Percentiles rank a stretch among this genome's conserved stretches.
phyloP scores from a whole-genome alignment of 2,113 vertebrate species.

The Toxotes jaculatrix region DNA sequence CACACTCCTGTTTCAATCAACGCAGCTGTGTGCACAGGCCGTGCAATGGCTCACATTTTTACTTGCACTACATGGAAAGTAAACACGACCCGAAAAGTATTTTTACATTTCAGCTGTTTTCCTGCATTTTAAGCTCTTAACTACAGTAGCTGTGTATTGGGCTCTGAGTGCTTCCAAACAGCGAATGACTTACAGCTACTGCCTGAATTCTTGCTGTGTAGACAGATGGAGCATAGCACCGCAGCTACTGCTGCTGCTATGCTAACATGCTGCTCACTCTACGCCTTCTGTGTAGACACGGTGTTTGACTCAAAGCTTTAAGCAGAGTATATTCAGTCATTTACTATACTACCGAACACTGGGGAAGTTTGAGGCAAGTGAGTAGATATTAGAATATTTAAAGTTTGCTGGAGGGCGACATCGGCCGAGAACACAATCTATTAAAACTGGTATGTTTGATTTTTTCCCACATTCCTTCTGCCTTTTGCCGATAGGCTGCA shows the following conservation, averaged over 20 bases:
- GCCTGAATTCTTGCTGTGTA: neutral
- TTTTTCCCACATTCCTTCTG: neutral
- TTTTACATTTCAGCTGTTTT: no score
- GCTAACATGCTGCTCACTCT: no score
- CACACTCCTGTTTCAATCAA: no score
- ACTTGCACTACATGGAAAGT: no score
- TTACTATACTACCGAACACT: slow-evolving; percentile 5
- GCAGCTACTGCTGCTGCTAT: no score
- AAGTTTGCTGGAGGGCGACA: slow-evolving; percentile 33
- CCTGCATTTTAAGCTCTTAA: no score
- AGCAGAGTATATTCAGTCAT: neutral
- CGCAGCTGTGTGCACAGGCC: no score
- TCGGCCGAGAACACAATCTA: slow-evolving; percentile 26
- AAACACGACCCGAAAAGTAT: no score
- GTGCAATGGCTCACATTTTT: no score
- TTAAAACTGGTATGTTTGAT: slow-evolving; percentile 46
- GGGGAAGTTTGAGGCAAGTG: slow-evolving; percentile 9
- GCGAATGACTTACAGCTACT: neutral
- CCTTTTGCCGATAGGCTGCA: slow-evolving; percentile 9
- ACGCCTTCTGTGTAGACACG: neutral
- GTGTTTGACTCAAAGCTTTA: slow-evolving; percentile 2
- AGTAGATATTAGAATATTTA: slow-evolving; percentile 41
- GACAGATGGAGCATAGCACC: no score
- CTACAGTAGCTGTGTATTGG: no score
- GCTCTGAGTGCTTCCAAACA: no score